Percentiles rank a stretch among this genome's conserved stretches.
Evolutionary conservation across 2,888 invertebrate species (phyloP).

Genomic region (Chrysolina haemoptera): DNA sequence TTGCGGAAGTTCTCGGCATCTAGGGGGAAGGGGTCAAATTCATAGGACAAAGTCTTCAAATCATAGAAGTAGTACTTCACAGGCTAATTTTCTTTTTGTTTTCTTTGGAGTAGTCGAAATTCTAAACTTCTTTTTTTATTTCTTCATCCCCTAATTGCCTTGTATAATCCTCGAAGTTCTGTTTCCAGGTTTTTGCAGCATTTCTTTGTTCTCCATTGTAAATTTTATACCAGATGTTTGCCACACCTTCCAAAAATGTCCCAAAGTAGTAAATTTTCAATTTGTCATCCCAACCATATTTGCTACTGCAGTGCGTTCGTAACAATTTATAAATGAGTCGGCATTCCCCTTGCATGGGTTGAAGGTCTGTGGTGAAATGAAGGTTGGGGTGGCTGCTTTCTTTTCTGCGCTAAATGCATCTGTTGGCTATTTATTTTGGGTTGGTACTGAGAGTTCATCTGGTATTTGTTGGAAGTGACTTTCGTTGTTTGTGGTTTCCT

Average conservation of each 20-base stretch:
- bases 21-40: constrained; percentile 25
- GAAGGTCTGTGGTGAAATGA: constrained; percentile 34
- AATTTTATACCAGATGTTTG: constrained; percentile 22
- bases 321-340: background rate
- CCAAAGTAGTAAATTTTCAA: constrained; percentile 28
- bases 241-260: constrained; percentile 31
- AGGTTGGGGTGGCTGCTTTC: constrained; percentile 24
- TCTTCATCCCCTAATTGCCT: constrained; percentile 14
- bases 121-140: constrained; percentile 6
- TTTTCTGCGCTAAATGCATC: background rate
- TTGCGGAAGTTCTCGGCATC: constrained; percentile 18
- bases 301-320: constrained; percentile 12
- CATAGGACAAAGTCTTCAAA: constrained; percentile 19
- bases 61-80: constrained; percentile 25
- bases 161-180: background rate
- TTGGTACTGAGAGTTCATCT: constrained; percentile 21
- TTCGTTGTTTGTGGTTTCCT: background rate
- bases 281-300: constrained; percentile 29
- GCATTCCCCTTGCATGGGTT: constrained; percentile 26
- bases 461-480: background rate
- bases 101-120: constrained; percentile 5
- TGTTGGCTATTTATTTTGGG: background rate
- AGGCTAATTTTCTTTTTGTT: constrained; percentile 14
- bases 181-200: background rate
- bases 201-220: constrained; percentile 22